Percentiles rank a stretch among this genome's conserved stretches.
Conservation (phyloP, 2,888 invertebrate species). For the Aleiodes leptofemur region DNA sequence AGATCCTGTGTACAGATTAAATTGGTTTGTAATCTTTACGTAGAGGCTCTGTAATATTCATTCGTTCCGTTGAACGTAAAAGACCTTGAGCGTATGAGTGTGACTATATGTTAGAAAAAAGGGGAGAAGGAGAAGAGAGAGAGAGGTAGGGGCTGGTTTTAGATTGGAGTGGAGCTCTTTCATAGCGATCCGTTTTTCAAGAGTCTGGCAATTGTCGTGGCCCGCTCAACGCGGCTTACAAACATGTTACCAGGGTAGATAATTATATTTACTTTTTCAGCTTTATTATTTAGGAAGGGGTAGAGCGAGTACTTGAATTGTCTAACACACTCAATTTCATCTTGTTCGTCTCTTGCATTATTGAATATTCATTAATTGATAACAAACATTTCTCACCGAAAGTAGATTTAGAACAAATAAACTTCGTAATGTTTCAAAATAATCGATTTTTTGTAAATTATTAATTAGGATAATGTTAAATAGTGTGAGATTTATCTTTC, state of each 20-base stretch:
- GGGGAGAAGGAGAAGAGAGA: constrained; percentile 34
- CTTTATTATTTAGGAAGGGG: constrained; percentile 71
- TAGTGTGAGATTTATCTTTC: no score
- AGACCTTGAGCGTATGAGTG: constrained; percentile 47
- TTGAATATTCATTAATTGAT: constrained; percentile 37
- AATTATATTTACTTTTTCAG: constrained; percentile 74
- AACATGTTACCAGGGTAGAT: constrained; percentile 66
- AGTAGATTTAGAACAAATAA: constrained; percentile 18
- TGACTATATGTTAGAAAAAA: constrained; percentile 14
- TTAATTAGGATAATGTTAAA: no score
- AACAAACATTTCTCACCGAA: constrained; percentile 19
- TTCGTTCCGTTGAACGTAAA: constrained; percentile 60
- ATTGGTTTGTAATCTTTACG: constrained; percentile 69
- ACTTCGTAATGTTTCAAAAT: background rate
- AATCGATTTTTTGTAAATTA: constrained; percentile 35
- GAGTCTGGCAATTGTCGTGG: constrained; percentile 69
- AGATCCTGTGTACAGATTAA: constrained; percentile 63
- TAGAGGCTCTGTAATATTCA: constrained; percentile 70
- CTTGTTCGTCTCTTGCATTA: constrained; percentile 30
- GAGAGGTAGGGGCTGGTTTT: constrained; percentile 33
- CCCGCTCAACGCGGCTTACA: constrained; percentile 61
- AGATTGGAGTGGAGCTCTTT: constrained; percentile 58
- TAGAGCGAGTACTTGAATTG: constrained; percentile 41
- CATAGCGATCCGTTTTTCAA: constrained; percentile 66
- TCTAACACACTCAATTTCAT: constrained; percentile 25